phyloP scores from a whole-genome alignment of 2,113 vertebrate species.

The Micronycteris hirsuta region DNA sequence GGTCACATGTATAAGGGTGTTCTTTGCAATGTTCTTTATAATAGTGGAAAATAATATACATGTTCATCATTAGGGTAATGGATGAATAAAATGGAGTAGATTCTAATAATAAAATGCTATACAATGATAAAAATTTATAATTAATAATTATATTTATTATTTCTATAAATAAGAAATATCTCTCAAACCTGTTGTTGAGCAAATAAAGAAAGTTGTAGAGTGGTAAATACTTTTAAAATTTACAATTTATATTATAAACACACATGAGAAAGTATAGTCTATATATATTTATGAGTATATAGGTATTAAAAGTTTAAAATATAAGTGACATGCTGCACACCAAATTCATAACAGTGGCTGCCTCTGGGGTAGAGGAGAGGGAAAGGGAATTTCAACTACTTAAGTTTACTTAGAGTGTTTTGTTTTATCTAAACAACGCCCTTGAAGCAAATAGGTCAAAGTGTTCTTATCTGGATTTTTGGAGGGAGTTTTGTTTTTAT shows the following conservation, averaged over 20 bases:
- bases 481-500: neutral
- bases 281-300: neutral
- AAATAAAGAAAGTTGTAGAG: neutral
- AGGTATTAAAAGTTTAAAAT: neutral
- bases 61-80: neutral
- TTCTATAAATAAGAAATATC: neutral
- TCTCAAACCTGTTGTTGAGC: neutral
- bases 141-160: too few species aligned
- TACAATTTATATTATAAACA: constrained; percentile 1
- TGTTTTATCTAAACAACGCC: constrained; percentile 37
- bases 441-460: neutral
- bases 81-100: neutral
- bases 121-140: neutral
- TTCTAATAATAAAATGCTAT: neutral
- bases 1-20: neutral
- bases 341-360: neutral
- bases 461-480: neutral
- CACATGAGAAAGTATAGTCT: neutral
- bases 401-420: neutral
- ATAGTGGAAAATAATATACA: neutral
- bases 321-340: neutral
- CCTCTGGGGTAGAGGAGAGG: neutral
- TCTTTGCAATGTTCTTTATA: neutral
- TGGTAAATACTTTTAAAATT: neutral
- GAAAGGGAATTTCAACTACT: neutral